These are phyloP conservation scores for Gymnocheta viridis DNA, from an alignment of 2,888 invertebrate species.

Conservation along the genomic window DNA sequence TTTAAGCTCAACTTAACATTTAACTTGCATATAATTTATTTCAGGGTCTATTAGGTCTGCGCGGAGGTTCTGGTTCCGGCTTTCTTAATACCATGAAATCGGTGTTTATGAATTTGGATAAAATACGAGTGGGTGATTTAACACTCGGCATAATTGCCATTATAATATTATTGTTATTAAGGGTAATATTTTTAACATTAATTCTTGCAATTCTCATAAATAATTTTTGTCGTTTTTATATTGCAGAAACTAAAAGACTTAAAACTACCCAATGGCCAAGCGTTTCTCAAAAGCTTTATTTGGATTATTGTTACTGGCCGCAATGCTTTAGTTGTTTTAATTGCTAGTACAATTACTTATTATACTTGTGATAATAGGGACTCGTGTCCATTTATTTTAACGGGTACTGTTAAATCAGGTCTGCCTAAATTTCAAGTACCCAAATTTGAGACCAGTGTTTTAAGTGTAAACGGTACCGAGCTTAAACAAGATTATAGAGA, in stretches of 20 bases:
- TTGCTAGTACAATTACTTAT: slow-evolving; percentile 84
- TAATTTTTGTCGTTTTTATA: not conserved
- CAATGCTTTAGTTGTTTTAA: slow-evolving; percentile 91
- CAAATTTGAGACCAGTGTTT: slow-evolving; percentile 86
- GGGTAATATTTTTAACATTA: slow-evolving; percentile 83
- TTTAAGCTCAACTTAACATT: not conserved
- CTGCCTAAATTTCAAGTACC: slow-evolving; percentile 87
- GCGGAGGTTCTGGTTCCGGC: slow-evolving; percentile 86
- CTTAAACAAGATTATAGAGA: slow-evolving; percentile 76
- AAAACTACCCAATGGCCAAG: slow-evolving; percentile 60
- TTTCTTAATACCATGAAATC: slow-evolving; percentile 89
- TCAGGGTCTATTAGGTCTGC: slow-evolving; percentile 86
- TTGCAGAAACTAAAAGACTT: slow-evolving; percentile 67
- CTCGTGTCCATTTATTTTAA: slow-evolving; percentile 86
- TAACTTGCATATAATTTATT: slow-evolving; percentile 1
- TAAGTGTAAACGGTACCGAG: slow-evolving; percentile 75
- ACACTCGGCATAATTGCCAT: slow-evolving; percentile 89
- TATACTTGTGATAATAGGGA: slow-evolving; percentile 82
- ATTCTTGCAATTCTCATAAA: not conserved
- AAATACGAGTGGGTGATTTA: slow-evolving; percentile 87
- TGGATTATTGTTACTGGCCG: slow-evolving; percentile 92
- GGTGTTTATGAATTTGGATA: slow-evolving; percentile 86
- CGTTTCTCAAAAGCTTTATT: slow-evolving; percentile 84
- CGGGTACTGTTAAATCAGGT: slow-evolving; percentile 87
- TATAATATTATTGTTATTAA: slow-evolving; percentile 86